Evolutionary conservation across 2,888 invertebrate genomes (phyloP).

Genomic region (Tupiocoris notatus): DNA sequence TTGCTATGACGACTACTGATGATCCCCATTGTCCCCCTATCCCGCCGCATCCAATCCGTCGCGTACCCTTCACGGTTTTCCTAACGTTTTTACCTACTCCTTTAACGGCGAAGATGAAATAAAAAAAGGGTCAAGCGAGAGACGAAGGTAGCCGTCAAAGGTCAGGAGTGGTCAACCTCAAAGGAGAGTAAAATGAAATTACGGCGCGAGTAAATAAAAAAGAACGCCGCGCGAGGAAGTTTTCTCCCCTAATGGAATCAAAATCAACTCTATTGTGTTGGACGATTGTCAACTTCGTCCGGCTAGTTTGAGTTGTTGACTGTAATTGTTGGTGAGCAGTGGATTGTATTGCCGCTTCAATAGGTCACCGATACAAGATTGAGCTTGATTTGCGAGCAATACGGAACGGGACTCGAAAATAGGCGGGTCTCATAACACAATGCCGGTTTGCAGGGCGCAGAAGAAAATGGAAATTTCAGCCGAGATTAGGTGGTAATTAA

Average conservation of each 20-base stretch:
- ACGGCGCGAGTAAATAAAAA: neutral
- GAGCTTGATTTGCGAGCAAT: no score
- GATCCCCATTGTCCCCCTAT: constrained; percentile 19
- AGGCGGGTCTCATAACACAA: no score
- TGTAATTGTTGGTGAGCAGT: no score
- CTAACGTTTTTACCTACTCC: constrained; percentile 19
- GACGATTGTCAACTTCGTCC: neutral
- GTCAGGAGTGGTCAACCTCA: constrained; percentile 28
- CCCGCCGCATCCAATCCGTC: neutral
- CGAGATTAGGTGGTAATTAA: no score
- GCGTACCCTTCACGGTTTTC: neutral
- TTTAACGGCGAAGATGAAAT: neutral
- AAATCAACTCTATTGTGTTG: neutral
- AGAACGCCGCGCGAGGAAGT: neutral
- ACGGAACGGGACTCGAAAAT: no score
- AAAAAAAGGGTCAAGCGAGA: neutral
- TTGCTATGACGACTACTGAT: constrained; percentile 35
- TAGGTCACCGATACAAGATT: no score
- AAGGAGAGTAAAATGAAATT: constrained; percentile 17
- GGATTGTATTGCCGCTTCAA: no score
- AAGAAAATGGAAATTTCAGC: no score
- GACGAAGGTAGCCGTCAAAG: constrained; percentile 16
- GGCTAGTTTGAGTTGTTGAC: no score
- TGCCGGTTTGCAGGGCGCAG: no score
- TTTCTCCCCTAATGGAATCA: neutral